phyloP scores from a whole-genome alignment of 2,113 vertebrate species.

The Paracanthobrama guichenoti region DNA sequence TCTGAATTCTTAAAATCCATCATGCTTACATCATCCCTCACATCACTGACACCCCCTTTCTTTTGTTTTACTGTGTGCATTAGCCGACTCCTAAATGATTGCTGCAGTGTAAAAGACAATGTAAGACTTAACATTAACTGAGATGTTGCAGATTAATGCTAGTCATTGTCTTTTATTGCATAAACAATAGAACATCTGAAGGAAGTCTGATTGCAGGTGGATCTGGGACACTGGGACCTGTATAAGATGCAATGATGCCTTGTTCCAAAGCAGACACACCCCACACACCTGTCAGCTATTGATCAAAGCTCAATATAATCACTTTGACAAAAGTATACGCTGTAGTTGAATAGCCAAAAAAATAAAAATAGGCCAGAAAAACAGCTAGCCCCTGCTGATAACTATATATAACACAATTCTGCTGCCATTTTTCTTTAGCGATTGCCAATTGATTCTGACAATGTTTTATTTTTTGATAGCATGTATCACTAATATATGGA shows the following conservation, averaged over 20 bases:
- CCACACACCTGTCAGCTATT: slow-evolving; percentile 41
- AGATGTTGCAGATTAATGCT: slow-evolving; percentile 23
- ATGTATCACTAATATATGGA: no score
- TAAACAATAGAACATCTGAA: slow-evolving; percentile 34
- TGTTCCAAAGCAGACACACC: slow-evolving; percentile 32
- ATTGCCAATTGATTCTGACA: neutral
- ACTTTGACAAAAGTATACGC: slow-evolving; percentile 44
- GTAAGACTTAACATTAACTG: neutral
- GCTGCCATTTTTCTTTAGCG: neutral
- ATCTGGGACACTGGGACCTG: slow-evolving; percentile 42
- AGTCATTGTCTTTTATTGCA: neutral
- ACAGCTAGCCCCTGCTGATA: neutral
- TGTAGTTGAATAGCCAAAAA: neutral
- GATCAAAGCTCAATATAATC: slow-evolving; percentile 54
- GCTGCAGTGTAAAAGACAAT: neutral
- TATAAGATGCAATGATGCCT: slow-evolving; percentile 33
- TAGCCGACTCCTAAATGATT: neutral
- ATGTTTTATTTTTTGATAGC: neutral
- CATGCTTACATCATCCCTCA: neutral
- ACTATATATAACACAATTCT: neutral
- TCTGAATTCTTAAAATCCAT: slow-evolving; percentile 6
- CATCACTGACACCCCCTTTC: neutral
- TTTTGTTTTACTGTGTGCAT: slow-evolving; percentile 3
- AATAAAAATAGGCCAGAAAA: neutral
- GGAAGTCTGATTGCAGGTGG: slow-evolving; percentile 23